Conservation (phyloP, 2,113 vertebrate species). For the Archilochus colubris region DNA sequence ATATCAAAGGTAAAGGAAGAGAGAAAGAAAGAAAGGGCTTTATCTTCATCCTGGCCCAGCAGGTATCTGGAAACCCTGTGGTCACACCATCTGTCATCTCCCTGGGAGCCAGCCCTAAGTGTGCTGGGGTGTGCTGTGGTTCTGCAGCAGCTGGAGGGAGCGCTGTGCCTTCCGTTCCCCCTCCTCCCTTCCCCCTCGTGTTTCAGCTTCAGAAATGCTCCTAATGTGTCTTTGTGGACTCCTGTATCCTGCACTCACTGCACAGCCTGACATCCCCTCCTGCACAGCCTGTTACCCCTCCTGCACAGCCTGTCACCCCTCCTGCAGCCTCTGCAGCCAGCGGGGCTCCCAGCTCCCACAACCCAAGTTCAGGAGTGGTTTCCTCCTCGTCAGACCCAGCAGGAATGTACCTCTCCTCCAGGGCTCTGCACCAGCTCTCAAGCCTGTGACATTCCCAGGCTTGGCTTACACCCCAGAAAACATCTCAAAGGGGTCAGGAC, state of each 20-base stretch:
- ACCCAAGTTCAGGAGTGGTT: fast-evolving
- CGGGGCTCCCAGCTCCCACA: neutral
- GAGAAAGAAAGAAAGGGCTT: neutral
- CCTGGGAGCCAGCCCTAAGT: neutral
- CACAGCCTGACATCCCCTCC: neutral
- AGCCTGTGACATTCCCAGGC: neutral
- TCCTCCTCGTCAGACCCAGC: fast-evolving
- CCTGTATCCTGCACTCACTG: fast-evolving
- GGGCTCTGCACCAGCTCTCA: neutral
- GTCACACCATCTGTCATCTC: neutral
- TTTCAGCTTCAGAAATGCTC: neutral
- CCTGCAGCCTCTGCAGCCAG: neutral
- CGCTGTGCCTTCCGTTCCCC: neutral
- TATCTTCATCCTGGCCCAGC: neutral
- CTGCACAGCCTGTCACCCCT: neutral
- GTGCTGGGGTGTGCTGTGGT: neutral
- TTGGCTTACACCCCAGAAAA: neutral
- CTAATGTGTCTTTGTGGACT: neutral
- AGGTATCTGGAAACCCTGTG: neutral
- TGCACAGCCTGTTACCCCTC: neutral
- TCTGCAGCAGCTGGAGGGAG: neutral
- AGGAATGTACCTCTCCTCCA: neutral
- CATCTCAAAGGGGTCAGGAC: neutral
- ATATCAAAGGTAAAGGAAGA: neutral
- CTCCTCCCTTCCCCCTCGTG: neutral